Conservation (phyloP, 2,797 vertebrate species). For the Anguilla anguilla region DNA sequence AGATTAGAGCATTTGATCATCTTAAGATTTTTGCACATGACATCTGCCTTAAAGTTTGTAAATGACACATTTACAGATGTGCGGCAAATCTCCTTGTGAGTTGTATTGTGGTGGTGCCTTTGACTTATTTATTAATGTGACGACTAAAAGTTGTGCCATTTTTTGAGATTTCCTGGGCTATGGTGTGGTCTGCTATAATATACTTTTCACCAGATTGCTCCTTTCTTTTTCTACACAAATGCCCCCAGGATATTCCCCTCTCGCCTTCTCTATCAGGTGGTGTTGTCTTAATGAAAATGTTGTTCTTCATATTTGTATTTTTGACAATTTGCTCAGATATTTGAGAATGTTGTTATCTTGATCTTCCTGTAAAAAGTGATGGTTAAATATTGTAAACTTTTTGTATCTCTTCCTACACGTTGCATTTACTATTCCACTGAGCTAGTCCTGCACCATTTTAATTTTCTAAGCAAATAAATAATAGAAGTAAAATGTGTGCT, state of each 20-base stretch:
- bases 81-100: constrained; percentile 78
- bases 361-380: constrained; percentile 70
- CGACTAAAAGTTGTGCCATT: constrained; percentile 64
- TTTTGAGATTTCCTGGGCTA: constrained; percentile 51
- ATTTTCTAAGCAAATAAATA: constrained; percentile 79
- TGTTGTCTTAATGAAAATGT: constrained; percentile 62
- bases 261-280: constrained; percentile 66
- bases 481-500: constrained; percentile 18
- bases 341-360: constrained; percentile 68
- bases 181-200: constrained; percentile 54
- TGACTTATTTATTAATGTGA: constrained; percentile 72
- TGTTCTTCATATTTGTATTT: constrained; percentile 51
- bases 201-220: constrained; percentile 55
- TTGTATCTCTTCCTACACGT: constrained; percentile 76
- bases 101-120: constrained; percentile 90
- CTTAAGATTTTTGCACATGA: constrained; percentile 82
- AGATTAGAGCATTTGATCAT: constrained; percentile 53
- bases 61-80: constrained; percentile 78
- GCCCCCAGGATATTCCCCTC: constrained; percentile 53
- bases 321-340: constrained; percentile 59
- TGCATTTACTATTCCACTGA: constrained; percentile 72
- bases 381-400: constrained; percentile 74
- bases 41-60: constrained; percentile 88
- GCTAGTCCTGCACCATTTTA: constrained; percentile 69
- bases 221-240: constrained; percentile 49